Base-by-base conservation (phyloP, 30 jellyfish, hydroid and myxozoan species). In the Nemopilema nomurai region DNA sequence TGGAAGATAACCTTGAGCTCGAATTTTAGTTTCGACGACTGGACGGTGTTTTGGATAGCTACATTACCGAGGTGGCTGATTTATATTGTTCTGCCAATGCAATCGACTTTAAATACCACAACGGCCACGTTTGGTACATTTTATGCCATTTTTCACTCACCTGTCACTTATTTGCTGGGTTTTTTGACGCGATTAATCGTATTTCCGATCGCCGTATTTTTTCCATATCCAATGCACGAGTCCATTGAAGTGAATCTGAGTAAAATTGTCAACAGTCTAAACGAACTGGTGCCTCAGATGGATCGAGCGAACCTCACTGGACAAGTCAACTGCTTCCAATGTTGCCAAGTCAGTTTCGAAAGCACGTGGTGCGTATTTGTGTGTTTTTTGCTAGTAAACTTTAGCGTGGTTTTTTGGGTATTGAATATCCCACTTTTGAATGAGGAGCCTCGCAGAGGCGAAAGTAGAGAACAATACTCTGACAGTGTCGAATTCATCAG, bases 401-500 rank as follows among this genome's bases (percentile, higher is more conserved):
- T 30, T 31, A 66, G 80, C 73, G 28, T 41, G 26, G 81, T 53
- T 6, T 80, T 57, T 70, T 80, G 89, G 89, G 67, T 67, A n/a
- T 28, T 80, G 18, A 70, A 30, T 19, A 9, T 80, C 24, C 30
- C 64, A 8, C 78, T 67, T 8, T 28, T 22, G 71, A 68, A 27
- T 53, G 84, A 13, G 20, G 84, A 82, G 1, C 67, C 78, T 19
- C 84, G 80, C 28, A 29, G n/a, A 51, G 51, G 53, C 4, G 84
- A 82, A 18, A 82, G 84, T 31, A 67, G 91, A 26, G 91, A 49
- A 27, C 80, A 69, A 8, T 82, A 32, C 26, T 78, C 88, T 22
- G 88, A 78, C 30, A 77, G 89, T 6, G 89, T 80, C 20, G 89
- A 80, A 49, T 80, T 80, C 66, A 80, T 80, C 18, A 9, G 89